A percentile compares a stretch with the other conserved stretches of the same genome.
Conservation (phyloP, 2,888 invertebrate genomes). For the Dusona sp. region DNA sequence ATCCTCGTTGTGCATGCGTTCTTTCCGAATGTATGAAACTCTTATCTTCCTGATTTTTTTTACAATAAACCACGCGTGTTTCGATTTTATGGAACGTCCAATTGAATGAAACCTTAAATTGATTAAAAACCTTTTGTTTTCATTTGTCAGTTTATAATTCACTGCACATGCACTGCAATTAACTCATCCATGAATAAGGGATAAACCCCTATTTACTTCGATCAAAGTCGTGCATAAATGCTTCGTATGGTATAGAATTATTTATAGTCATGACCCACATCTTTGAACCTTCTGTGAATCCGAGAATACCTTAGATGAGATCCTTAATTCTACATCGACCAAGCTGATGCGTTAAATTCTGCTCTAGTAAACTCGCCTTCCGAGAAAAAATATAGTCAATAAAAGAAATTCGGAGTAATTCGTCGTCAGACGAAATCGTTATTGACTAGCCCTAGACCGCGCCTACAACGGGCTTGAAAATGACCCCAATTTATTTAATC, state of each 20-base stretch:
- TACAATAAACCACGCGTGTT: background rate
- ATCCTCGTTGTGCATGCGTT: background rate
- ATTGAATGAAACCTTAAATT: background rate
- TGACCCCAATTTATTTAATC: too few species aligned
- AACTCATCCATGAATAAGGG: background rate
- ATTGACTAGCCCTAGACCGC: too few species aligned
- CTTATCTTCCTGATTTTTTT: background rate
- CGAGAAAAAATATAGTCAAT: background rate
- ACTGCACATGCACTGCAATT: background rate
- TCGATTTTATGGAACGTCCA: background rate
- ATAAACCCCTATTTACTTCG: constrained; percentile 3
- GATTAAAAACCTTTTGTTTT: background rate
- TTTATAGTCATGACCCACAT: constrained; percentile 60
- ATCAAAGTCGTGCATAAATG: constrained; percentile 40
- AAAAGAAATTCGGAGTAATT: background rate
- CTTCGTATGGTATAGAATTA: constrained; percentile 31
- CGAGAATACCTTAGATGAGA: constrained; percentile 14
- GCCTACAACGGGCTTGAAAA: too few species aligned
- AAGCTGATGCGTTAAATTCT: constrained; percentile 23
- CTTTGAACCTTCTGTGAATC: constrained; percentile 28
- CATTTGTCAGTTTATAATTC: background rate
- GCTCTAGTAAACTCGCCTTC: background rate
- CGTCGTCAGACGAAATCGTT: background rate
- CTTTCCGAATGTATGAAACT: background rate
- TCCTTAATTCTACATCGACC: constrained; percentile 36